Conservation (phyloP, 1,140 invertebrate genomes). For the Gerris buenoi region DNA sequence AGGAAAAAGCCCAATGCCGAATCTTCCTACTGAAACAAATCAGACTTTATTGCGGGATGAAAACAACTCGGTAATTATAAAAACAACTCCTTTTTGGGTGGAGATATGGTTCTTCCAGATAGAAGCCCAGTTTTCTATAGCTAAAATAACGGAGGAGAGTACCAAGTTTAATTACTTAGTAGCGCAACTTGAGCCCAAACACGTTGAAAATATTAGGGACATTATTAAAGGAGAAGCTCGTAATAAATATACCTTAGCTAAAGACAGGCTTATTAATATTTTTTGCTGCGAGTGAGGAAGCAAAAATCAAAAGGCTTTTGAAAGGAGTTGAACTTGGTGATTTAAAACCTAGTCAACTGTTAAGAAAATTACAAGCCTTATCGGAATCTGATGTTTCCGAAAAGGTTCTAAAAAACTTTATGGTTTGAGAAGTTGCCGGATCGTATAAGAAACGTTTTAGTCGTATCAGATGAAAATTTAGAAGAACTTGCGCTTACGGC, state of each 20-base stretch:
- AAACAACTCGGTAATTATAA: no score
- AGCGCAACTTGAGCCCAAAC: background rate
- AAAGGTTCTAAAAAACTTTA: background rate
- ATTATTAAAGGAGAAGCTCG: background rate
- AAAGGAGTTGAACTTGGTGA: background rate
- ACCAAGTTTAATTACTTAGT: background rate
- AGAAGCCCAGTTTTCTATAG: background rate
- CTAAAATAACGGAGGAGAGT: background rate
- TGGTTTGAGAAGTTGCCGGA: background rate
- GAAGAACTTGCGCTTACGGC: no score
- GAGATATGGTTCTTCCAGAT: background rate
- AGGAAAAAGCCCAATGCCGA: no score
- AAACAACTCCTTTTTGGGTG: background rate
- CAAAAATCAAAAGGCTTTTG: background rate
- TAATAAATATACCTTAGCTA: background rate
- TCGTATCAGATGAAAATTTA: background rate
- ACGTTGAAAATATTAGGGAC: background rate
- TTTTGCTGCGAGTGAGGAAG: background rate
- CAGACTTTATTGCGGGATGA: no score
- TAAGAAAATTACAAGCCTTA: background rate
- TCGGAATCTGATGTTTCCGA: background rate
- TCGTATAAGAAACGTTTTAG: background rate
- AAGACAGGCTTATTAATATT: background rate
- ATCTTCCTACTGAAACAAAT: no score
- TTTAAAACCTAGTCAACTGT: slow-evolving; percentile 1